These are phyloP conservation scores for Enteromius viviparus DNA, from an alignment of 2,797 vertebrate species.

Conservation along the genomic window DNA sequence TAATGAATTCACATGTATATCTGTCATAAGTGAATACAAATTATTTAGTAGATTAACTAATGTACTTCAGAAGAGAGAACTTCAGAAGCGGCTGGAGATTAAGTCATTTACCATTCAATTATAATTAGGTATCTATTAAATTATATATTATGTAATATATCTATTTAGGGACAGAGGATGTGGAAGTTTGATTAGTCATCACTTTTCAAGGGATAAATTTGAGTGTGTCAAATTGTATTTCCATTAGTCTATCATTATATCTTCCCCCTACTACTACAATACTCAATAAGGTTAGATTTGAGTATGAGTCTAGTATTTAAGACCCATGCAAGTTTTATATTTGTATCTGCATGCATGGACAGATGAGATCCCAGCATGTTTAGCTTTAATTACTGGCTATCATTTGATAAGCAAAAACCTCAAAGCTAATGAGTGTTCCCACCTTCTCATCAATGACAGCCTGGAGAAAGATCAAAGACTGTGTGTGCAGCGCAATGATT, in stretches of 20 bases:
- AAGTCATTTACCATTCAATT: conserved; percentile 52
- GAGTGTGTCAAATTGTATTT: conserved; percentile 63
- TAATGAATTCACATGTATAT: conserved; percentile 53
- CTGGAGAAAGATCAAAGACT: conserved; percentile 67
- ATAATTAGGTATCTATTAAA: conserved; percentile 57
- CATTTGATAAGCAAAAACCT: conserved; percentile 60
- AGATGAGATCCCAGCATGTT: conserved; percentile 9
- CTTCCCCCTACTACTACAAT: conserved; percentile 19
- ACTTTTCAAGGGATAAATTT: conserved; percentile 67
- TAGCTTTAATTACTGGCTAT: conserved; percentile 63
- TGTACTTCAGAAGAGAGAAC: background rate
- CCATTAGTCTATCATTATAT: conserved; percentile 6
- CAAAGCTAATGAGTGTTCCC: conserved; percentile 68
- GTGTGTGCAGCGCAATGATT: conserved; percentile 43
- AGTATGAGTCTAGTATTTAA: background rate
- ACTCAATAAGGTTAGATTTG: background rate
- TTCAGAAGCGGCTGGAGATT: conserved; percentile 1
- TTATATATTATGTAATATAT: background rate
- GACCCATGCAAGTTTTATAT: background rate
- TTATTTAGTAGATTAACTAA: conserved; percentile 21
- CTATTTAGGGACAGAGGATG: background rate
- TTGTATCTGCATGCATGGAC: background rate
- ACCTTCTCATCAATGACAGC: conserved; percentile 56
- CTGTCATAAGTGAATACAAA: conserved; percentile 10
- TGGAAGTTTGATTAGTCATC: conserved; percentile 62